phyloP scores from a whole-genome alignment of 2,797 vertebrate species.

The Telmatherina bonti region DNA sequence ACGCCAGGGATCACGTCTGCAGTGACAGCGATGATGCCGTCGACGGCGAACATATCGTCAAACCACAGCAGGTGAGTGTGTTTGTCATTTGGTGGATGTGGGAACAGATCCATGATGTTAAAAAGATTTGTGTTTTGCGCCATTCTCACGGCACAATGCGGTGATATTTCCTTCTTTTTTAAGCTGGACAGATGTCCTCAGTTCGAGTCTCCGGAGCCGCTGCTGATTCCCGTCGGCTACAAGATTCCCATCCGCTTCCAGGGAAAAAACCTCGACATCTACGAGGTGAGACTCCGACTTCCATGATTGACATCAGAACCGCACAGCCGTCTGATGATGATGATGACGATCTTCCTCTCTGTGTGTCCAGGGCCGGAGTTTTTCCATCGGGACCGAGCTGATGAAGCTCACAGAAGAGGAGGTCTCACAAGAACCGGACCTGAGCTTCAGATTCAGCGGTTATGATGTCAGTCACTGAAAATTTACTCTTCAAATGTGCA shows the following conservation, averaged over 20 bases:
- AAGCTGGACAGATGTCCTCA: conserved; percentile 79
- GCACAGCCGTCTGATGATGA: neutral
- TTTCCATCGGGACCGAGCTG: conserved; percentile 80
- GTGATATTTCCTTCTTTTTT: neutral
- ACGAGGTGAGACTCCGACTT: conserved; percentile 66
- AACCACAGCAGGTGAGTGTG: conserved; percentile 82
- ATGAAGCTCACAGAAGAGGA: conserved; percentile 73
- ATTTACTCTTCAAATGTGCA: neutral
- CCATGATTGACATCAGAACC: neutral
- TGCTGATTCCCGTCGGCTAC: conserved; percentile 78
- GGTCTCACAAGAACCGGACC: conserved; percentile 38
- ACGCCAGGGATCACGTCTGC: conserved; percentile 81
- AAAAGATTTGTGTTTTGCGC: too few species aligned
- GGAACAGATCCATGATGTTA: too few species aligned
- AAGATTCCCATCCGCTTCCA: conserved; percentile 76
- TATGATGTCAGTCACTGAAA: conserved; percentile 69
- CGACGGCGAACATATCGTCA: conserved; percentile 75
- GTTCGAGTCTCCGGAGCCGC: conserved; percentile 78
- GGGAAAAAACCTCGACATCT: conserved; percentile 79
- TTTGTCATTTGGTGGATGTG: neutral
- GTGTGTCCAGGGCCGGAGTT: conserved; percentile 62
- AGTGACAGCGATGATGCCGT: conserved; percentile 72
- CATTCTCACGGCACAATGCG: too few species aligned
- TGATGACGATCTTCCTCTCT: neutral
- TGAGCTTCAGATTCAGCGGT: conserved; percentile 76